Base-by-base conservation (phyloP, 2,113 vertebrate species). In the Cygnus buccinator region DNA sequence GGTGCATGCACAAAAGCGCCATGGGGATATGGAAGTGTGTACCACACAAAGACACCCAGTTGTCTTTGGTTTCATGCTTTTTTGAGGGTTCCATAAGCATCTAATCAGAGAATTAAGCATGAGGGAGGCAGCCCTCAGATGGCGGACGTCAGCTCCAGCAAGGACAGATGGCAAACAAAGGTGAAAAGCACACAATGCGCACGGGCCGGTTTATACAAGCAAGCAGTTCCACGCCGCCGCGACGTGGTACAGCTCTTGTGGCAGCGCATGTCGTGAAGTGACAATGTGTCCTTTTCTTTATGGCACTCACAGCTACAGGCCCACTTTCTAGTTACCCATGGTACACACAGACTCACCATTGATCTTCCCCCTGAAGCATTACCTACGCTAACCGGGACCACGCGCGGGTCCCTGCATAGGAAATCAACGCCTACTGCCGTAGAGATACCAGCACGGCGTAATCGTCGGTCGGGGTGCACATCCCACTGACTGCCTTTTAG, bases 121-220 rank as follows among this genome's bases (percentile, higher is more conserved):
- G 28, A 90, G 85, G 92, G 92, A 95, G 92, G 94, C 91, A 89
- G 90, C 82, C 75, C 97, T 97, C 97, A 87, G 96, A 95, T 88
- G 96, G 98, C 97, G 96, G 97, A 58, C 83, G 1, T 92, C 95
- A 96, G 90, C 94, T 92, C 63, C n/a, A 48, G 72, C 73, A 35
- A 41, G 88, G 97, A 94, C 98, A 98, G 98, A 98, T 98, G 98
- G 98, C 46, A 88, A 96, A 97, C 96, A 97, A 97, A 97, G 91
- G 92, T 75, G 93, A 76, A 63, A 72, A 90, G 89, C 88, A 75
- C 87, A 97, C 81, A 96, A 87, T 81, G 71, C 13, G 1, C 25
- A 3, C 31, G 48, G 85, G 74, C 61, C 67, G 7, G 52, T 46
- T 86, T 44, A 44, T 2, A 29, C 13, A 25, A 83, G 75, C 71